phyloP scores from a whole-genome alignment of 2,797 vertebrate genomes.

The Octomys mimax region DNA sequence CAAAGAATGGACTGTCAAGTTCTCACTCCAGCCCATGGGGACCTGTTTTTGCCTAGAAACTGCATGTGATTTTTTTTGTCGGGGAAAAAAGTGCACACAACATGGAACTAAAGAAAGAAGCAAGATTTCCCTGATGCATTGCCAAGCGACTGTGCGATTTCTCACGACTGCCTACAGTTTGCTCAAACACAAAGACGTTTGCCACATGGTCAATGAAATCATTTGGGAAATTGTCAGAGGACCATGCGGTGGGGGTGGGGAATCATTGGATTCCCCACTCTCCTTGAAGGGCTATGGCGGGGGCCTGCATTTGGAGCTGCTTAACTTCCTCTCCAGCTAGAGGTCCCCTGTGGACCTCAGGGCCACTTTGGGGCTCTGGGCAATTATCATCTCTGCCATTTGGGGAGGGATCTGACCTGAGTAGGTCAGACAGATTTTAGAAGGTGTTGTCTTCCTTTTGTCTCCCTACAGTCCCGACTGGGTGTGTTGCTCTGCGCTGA shows the following conservation, averaged over 20 bases:
- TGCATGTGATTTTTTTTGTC: conserved; percentile 61
- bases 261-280: neutral
- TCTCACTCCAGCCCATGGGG: neutral
- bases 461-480: neutral
- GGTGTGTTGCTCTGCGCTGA: neutral
- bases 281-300: neutral
- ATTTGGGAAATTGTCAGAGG: conserved; percentile 63
- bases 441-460: neutral
- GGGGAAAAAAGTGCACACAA: conserved; percentile 27
- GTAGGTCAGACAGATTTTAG: neutral
- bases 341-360: neutral
- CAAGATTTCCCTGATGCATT: conserved; percentile 61
- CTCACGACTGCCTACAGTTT: conserved; percentile 64
- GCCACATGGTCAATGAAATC: conserved; percentile 74
- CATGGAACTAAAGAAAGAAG: conserved; percentile 72
- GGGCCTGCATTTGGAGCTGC: neutral
- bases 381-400: neutral
- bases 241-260: neutral
- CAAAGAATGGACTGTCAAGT: neutral
- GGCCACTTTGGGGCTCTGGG: neutral
- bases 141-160: conserved; percentile 68
- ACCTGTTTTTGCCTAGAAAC: conserved; percentile 56
- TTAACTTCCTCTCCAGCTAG: neutral
- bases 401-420: neutral
- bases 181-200: conserved; percentile 71